Base-by-base conservation (phyloP, 2,113 vertebrate genomes). In the Tyto alba region DNA sequence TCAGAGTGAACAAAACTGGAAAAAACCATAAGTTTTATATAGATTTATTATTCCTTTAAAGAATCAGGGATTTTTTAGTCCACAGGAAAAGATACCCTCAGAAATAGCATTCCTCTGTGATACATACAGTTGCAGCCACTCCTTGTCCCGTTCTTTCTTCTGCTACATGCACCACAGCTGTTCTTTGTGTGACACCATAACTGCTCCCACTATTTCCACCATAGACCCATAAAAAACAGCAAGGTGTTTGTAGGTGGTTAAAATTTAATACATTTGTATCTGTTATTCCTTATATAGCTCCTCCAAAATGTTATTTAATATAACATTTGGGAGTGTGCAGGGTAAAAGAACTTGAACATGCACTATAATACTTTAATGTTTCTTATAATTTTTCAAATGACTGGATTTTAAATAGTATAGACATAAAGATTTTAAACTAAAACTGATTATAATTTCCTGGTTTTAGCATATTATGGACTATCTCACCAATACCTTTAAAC, bases 361-460 rank as follows among this genome's bases (percentile, higher is more conserved):
- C 6, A 29, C 29, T 50, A 6, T 52, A 72, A 80, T 56, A 71
- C 5, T 92, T 80, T 4, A 67, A 79, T 41, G 21, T 72, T 88
- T 83, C 45, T 85, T 86, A n/a, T 16, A 77, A 59, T 78, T 92
- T 95, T 95, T 84, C 19, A 71, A 81, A 74, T 52, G 0, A 19
- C n/a, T 55, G 4, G 7, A 16, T 78, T 92, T 89, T 78, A 89
- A 89, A 63, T n/a, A 60, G 16, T n/a, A 69, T 30, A 60, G 68
- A 53, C 20, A 80, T 56, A 93, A 91, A 91, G 22, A 78, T 32
- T 94, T 95, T 78, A 16, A 94, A 95, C 76, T 92, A 94, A 72
- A 67, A 93, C 67, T 90, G 1, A 89, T 79, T 92, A 94, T 10
- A 73, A 13, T 92, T 74, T 91, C 16, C 11, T 40, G 26, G 19